phyloP scores from a whole-genome alignment of 2,888 invertebrate species.

The Orchesella flavescens region DNA sequence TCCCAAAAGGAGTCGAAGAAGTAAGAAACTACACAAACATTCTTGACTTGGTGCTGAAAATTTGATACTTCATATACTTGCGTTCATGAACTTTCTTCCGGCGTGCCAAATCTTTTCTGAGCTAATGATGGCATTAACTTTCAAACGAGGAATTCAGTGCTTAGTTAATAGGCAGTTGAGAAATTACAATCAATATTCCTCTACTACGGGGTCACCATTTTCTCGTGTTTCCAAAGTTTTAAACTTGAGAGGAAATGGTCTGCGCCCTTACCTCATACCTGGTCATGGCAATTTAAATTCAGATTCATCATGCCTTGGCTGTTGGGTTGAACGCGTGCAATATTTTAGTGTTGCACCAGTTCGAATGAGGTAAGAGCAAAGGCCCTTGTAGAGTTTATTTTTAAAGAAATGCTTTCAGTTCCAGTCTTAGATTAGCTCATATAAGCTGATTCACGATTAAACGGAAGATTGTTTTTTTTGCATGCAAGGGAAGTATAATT shows the following conservation, averaged over 20 bases:
- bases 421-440: not conserved
- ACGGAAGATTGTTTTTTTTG: not conserved
- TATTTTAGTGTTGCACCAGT: constrained; percentile 63
- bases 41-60: no score
- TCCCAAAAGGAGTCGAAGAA: constrained; percentile 57
- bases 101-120: not conserved
- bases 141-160: not conserved
- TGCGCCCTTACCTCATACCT: constrained; percentile 51
- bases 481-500: not conserved
- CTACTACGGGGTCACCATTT: not conserved
- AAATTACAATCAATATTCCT: not conserved
- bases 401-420: not conserved
- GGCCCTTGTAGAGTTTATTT: constrained; percentile 21
- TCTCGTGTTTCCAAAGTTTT: not conserved
- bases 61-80: not conserved
- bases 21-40: constrained; percentile 27
- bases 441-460: not conserved
- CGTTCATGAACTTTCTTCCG: not conserved
- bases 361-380: constrained; percentile 69
- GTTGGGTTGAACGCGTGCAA: constrained; percentile 65
- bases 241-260: constrained; percentile 14
- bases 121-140: not conserved
- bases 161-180: not conserved
- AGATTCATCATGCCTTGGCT: constrained; percentile 34
- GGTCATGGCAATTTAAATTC: constrained; percentile 10